Percentiles rank a stretch among this genome's conserved stretches.
Conservation (phyloP, 1,140 invertebrate genomes). For the Drosophila eugracilis region DNA sequence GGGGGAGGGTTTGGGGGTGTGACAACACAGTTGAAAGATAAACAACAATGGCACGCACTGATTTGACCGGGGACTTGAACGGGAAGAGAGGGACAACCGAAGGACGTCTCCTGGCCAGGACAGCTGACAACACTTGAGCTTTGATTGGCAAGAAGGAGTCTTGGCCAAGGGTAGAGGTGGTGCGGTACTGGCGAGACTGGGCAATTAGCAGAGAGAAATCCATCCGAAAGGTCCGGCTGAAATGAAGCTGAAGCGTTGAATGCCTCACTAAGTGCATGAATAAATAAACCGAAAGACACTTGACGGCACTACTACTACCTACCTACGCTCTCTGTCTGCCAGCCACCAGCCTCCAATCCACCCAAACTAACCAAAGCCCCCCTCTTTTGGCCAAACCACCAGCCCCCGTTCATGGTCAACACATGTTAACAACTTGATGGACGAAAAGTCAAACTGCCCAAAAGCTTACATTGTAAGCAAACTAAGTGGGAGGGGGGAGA, state of each 20-base stretch:
- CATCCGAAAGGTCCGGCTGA: conserved; percentile 41
- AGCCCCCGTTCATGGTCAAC: conserved; percentile 51
- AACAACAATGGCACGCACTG: conserved; percentile 79
- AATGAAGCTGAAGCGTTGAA: conserved; percentile 71
- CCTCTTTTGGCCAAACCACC: conserved; percentile 1
- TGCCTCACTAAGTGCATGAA: conserved; percentile 81
- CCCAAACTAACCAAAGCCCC: background rate
- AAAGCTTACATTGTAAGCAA: conserved; percentile 78
- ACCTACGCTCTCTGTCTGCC: conserved; percentile 17
- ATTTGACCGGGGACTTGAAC: conserved; percentile 50
- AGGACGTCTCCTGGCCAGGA: conserved; percentile 35
- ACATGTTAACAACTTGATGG: conserved; percentile 82
- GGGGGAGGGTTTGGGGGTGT: background rate
- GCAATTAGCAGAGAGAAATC: conserved; percentile 68
- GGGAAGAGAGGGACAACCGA: conserved; percentile 12
- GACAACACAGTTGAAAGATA: conserved; percentile 56
- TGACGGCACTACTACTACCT: conserved; percentile 53
- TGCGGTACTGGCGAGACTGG: conserved; percentile 39
- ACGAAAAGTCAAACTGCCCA: conserved; percentile 80
- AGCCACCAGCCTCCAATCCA: background rate
- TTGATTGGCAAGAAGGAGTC: conserved; percentile 64
- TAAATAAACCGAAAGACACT: conserved; percentile 77
- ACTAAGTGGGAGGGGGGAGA: conserved; percentile 27
- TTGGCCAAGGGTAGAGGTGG: conserved; percentile 1
- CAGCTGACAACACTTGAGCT: conserved; percentile 69